These are phyloP conservation scores for Halictus ligatus DNA, from an alignment of 2,888 invertebrate species.

Conservation along the genomic window DNA sequence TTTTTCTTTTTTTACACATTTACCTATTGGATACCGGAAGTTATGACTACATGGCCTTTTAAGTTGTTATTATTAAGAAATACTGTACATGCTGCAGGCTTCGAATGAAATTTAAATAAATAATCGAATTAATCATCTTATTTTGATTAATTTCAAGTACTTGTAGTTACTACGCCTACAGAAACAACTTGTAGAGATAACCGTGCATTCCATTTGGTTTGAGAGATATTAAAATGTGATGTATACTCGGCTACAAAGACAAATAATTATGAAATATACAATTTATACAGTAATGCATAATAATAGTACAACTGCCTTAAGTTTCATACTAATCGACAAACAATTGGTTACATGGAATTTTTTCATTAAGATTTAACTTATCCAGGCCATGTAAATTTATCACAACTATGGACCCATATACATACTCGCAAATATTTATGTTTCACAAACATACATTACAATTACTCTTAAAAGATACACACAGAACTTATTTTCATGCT, in stretches of 20 bases:
- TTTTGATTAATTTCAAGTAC: neutral
- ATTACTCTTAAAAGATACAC: slow-evolving; percentile 46
- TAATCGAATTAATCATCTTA: neutral
- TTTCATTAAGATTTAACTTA: slow-evolving; percentile 43
- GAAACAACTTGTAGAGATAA: neutral
- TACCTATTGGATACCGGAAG: slow-evolving; percentile 41
- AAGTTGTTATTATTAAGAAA: slow-evolving; percentile 33
- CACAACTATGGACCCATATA: slow-evolving; percentile 57
- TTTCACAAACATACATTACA: slow-evolving; percentile 44
- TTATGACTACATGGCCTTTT: slow-evolving; percentile 63
- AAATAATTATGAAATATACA: slow-evolving; percentile 52
- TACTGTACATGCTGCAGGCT: neutral
- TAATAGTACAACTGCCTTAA: slow-evolving; percentile 31
- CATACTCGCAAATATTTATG: slow-evolving; percentile 43
- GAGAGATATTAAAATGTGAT: neutral
- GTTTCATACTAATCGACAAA: slow-evolving; percentile 25
- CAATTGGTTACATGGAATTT: slow-evolving; percentile 31
- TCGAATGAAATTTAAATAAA: neutral
- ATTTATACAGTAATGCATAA: slow-evolving; percentile 39
- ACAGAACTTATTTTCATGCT: slow-evolving; percentile 49
- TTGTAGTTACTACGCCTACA: neutral
- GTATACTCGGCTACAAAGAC: slow-evolving; percentile 24
- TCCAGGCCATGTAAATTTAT: slow-evolving; percentile 60
- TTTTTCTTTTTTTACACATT: slow-evolving; percentile 50
- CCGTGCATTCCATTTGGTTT: neutral